Evolutionary conservation across 2,113 vertebrate genomes (phyloP).

Genomic region (Melanerpes formicivorus): DNA sequence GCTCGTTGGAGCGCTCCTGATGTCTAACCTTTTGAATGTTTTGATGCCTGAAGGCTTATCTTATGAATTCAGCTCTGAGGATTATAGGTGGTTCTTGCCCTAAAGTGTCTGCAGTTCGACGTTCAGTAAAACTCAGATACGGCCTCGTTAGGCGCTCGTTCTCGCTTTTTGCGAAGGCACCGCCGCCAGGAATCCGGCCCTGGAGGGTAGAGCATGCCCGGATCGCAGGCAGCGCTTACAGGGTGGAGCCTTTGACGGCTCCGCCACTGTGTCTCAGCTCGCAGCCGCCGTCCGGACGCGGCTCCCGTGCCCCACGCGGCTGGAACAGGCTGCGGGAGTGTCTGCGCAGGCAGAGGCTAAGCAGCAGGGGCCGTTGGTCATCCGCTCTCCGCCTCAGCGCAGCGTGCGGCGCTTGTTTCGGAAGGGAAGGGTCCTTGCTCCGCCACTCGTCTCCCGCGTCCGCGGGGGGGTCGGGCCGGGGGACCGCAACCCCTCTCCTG

Average conservation of each 20-base stretch:
- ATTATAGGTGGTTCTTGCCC: background rate
- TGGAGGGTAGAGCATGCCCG: fast-evolving
- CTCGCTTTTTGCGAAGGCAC: background rate
- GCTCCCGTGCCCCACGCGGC: background rate
- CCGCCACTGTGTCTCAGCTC: background rate
- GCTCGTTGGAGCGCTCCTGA: background rate
- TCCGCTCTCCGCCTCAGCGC: background rate
- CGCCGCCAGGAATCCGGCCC: fast-evolving
- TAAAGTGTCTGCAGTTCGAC: background rate
- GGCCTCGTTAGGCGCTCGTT: background rate
- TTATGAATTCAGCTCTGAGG: background rate
- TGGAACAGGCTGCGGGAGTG: background rate
- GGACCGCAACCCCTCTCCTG: background rate
- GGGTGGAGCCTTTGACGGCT: too few species aligned
- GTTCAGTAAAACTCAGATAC: background rate
- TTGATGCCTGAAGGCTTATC: background rate
- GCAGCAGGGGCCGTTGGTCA: background rate
- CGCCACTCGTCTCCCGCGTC: background rate
- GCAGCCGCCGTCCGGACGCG: too few species aligned
- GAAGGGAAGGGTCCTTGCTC: background rate
- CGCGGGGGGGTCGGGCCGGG: background rate
- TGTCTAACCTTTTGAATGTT: background rate
- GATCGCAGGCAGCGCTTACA: background rate
- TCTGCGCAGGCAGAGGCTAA: background rate
- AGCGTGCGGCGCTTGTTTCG: background rate